Conservation (phyloP, 92 coral and sea anemone species). For the Bergia puertoricense region DNA sequence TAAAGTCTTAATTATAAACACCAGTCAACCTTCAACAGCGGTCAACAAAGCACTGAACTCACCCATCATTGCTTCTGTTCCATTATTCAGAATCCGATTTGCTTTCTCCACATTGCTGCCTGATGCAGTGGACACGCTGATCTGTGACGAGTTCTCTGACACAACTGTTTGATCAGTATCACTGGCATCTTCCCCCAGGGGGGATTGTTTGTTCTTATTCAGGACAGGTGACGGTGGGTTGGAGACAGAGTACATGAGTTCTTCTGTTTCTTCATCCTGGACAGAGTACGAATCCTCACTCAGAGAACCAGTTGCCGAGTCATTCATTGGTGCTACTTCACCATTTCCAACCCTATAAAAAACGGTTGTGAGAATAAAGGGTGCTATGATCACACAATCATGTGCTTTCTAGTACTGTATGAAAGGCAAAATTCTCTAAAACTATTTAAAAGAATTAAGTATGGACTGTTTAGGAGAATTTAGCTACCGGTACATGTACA, state of each 20-base stretch:
- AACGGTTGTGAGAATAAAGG: too few relatives aligned
- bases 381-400: too few relatives aligned
- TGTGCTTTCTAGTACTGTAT: too few relatives aligned
- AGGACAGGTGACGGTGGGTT: slow-evolving; percentile 90
- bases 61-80: slow-evolving; percentile 46
- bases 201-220: slow-evolving; percentile 46
- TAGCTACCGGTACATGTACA: too few relatives aligned
- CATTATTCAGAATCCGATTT: slow-evolving; percentile 37
- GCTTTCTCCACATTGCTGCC: slow-evolving; percentile 39
- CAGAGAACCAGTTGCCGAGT: slow-evolving; percentile 73
- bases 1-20: too few relatives aligned
- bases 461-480: too few relatives aligned
- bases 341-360: neutral
- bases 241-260: slow-evolving; percentile 80
- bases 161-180: slow-evolving; percentile 74
- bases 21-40: too few relatives aligned
- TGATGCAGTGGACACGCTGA: slow-evolving; percentile 24
- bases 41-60: neutral
- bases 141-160: slow-evolving; percentile 47
- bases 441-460: too few relatives aligned
- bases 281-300: slow-evolving; percentile 82
- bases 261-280: slow-evolving; percentile 79
- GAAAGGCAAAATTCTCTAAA: too few relatives aligned
- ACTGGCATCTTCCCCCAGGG: slow-evolving; percentile 62
- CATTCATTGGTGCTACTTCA: slow-evolving; percentile 21